A percentile compares a stretch with the other conserved stretches of the same genome.
Evolutionary conservation across 2,113 vertebrate genomes (phyloP).

Genomic region (Accipiter virgatus): DNA sequence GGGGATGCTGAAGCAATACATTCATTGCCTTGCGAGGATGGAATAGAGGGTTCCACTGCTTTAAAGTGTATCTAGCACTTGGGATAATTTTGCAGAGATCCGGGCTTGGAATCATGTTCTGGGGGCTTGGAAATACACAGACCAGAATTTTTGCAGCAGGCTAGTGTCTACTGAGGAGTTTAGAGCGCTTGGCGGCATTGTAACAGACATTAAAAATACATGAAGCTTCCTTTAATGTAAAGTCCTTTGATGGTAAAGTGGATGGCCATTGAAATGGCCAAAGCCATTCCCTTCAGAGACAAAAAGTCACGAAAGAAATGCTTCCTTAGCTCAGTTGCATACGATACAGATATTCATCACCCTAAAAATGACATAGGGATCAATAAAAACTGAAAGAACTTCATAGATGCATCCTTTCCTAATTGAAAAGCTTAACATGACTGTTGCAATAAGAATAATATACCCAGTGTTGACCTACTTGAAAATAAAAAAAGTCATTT

Average conservation of each 20-base stretch:
- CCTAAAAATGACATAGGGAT: slow-evolving; percentile 60
- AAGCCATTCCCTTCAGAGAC: slow-evolving; percentile 8
- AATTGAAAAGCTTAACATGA: slow-evolving; percentile 65
- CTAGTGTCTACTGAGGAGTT: neutral
- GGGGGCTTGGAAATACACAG: neutral
- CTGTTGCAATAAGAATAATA: slow-evolving; percentile 62
- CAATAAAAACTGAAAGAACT: slow-evolving; percentile 64
- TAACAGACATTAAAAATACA: neutral
- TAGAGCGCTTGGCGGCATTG: neutral
- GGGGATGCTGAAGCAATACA: neutral
- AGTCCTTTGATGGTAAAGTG: slow-evolving; percentile 13
- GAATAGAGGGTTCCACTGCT: neutral
- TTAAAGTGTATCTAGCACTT: neutral
- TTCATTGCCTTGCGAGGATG: neutral
- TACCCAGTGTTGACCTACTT: slow-evolving; percentile 40
- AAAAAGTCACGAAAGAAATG: slow-evolving; percentile 18
- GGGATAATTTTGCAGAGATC: neutral
- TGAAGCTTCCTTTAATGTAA: neutral
- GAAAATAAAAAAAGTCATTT: slow-evolving; percentile 55
- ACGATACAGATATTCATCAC: slow-evolving; percentile 55
- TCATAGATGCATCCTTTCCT: slow-evolving; percentile 54
- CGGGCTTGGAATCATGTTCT: neutral
- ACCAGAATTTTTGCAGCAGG: neutral
- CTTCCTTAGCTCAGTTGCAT: slow-evolving; percentile 33
- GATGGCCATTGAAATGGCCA: neutral